Evolutionary conservation across 2,888 invertebrate genomes (phyloP).

Genomic region (Geotrupes spiniger): DNA sequence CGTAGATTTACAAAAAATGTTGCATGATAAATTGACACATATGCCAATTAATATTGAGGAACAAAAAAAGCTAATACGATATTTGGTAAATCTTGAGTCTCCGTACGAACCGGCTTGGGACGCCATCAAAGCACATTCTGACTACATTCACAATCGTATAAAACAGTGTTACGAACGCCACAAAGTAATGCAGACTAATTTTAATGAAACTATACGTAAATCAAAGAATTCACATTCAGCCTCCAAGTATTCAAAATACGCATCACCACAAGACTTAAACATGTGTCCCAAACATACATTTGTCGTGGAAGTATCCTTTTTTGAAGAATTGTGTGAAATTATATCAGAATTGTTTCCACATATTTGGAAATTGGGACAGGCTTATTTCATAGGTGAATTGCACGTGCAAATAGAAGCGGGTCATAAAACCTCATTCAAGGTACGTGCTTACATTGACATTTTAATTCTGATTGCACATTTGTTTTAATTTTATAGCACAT

Average conservation of each 20-base stretch:
- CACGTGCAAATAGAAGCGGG: conserved; percentile 69
- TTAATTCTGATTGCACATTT: neutral
- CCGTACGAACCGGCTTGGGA: conserved; percentile 95
- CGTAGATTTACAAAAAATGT: conserved; percentile 71
- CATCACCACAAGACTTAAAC: conserved; percentile 41
- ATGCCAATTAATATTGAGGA: conserved; percentile 92
- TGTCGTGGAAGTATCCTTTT: conserved; percentile 72
- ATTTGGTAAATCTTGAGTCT: conserved; percentile 71
- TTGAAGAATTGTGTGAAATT: conserved; percentile 75
- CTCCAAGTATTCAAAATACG: conserved; percentile 45
- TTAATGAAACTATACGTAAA: conserved; percentile 33
- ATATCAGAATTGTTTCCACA: conserved; percentile 80
- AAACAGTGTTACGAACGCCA: conserved; percentile 64
- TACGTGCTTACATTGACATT: conserved; percentile 37
- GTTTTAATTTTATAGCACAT: conserved; percentile 59
- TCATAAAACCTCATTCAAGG: conserved; percentile 77
- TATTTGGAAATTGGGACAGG: conserved; percentile 92
- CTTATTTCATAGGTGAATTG: conserved; percentile 89
- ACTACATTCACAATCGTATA: conserved; percentile 70
- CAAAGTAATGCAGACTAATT: conserved; percentile 51
- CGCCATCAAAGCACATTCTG: conserved; percentile 80
- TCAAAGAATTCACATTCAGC: conserved; percentile 33
- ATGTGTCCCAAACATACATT: conserved; percentile 65
- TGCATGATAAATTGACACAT: conserved; percentile 80
- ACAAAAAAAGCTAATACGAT: conserved; percentile 90